Evolutionary conservation across 2,113 vertebrate genomes (phyloP).

Genomic region (Etia nguti): DNA sequence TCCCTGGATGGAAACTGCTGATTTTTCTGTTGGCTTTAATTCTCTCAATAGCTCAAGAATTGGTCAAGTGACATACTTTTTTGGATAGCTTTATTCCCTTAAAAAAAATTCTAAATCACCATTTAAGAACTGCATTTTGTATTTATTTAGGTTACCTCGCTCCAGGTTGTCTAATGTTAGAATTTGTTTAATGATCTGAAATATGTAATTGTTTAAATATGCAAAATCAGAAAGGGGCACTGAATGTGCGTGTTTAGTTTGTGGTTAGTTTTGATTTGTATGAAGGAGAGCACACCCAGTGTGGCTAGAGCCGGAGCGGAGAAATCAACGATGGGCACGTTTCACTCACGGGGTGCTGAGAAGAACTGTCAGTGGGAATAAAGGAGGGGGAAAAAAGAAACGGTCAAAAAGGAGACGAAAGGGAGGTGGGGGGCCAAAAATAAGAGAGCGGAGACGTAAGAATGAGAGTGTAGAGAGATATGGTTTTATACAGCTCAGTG

Average conservation of each 20-base stretch:
- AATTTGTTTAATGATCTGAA: not conserved
- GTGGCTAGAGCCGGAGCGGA: not conserved
- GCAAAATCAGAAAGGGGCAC: not conserved
- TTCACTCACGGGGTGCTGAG: slow-evolving; percentile 16
- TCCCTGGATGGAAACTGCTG: not conserved
- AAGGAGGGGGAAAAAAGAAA: not conserved
- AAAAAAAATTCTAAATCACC: not conserved
- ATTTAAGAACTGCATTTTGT: not conserved
- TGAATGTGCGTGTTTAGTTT: not conserved
- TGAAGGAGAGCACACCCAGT: not conserved
- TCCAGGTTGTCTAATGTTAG: not conserved
- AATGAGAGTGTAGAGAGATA: not conserved
- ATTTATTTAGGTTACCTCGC: not conserved
- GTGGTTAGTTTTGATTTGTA: slow-evolving; percentile 4
- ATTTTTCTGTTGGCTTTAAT: not conserved
- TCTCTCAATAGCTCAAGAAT: not conserved
- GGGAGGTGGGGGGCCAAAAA: not conserved
- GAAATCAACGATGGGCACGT: not conserved
- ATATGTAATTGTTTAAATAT: not conserved
- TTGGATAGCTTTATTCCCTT: not conserved
- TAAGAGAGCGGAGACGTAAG: not conserved
- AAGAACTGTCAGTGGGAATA: slow-evolving; percentile 11
- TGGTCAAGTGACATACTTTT: not conserved
- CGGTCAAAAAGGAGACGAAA: not conserved
- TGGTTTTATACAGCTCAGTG: not conserved